Conservation (phyloP, 2,113 vertebrate species). For the Erpornis zantholeuca region DNA sequence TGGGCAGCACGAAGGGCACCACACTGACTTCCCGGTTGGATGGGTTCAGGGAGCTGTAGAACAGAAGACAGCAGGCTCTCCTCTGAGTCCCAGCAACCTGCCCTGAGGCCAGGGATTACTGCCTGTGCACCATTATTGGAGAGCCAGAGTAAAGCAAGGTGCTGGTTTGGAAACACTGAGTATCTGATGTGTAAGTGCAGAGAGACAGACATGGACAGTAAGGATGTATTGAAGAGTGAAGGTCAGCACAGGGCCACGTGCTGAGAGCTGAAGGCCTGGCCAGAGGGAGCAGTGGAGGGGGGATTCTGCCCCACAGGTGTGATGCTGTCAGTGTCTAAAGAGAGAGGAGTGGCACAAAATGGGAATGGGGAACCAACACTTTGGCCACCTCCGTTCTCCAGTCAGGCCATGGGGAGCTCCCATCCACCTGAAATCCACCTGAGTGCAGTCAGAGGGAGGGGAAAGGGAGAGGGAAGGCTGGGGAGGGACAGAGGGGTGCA, state of each 20-base stretch:
- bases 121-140: rapidly evolving
- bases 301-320: neutral
- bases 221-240: neutral
- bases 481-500: neutral
- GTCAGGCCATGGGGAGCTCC: neutral
- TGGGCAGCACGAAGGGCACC: neutral
- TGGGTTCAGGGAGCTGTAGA: neutral
- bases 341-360: neutral
- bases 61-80: neutral
- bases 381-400: rapidly evolving
- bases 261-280: neutral
- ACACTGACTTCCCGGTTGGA: neutral
- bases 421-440: neutral
- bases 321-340: neutral
- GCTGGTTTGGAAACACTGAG: neutral
- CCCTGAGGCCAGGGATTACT: neutral
- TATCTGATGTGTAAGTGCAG: neutral
- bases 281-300: neutral
- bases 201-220: neutral
- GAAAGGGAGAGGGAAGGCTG: neutral
- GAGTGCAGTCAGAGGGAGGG: too few relatives aligned
- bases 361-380: rapidly evolving
- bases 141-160: neutral
- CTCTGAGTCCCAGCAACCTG: neutral
- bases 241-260: neutral